Base-by-base conservation (phyloP, 1,140 invertebrate genomes). In the Cephus cinctus region DNA sequence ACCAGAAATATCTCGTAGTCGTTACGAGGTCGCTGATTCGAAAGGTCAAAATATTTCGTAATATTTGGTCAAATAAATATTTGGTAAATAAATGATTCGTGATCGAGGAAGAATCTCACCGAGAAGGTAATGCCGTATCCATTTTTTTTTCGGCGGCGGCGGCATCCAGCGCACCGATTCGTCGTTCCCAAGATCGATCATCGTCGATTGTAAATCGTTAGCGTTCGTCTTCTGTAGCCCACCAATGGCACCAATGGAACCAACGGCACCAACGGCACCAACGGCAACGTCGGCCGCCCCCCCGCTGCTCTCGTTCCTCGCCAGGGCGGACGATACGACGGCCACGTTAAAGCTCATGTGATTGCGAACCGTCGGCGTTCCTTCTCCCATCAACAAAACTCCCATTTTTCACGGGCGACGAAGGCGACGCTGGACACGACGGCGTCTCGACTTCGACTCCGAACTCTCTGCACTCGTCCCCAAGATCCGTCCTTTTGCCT, bases 141-240 rank as follows among this genome's bases (percentile, higher is more conserved):
- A 86, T 67, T 86, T 86, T 75, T 86, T 86, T 68, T 86, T 86
- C 9, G 85, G 83, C 30, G 83, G 81, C 30, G 82, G 77, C 34
- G 79, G 75, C 36, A 73, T 65, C 67, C 69, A 69, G 45, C 46
- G 50, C 3, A 53, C 42, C 38, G 57, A 40, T n/a, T 62, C 48
- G 19, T 63, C 54, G 41, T 56, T 47, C n/a, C 54, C 47, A 2
- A 61, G 31, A 5, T 55, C 53, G 6, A 38, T 47, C 56, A 58
- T 61, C 9, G 6, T 43, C 15, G 38, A 8, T 22, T 14, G 11
- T 12, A 12, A 11, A 3, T 21, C 18, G 14, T 12, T n/a, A 16
- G 14, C 38, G 20, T 16, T 49, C 16, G 35, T 9, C 1, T 18
- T 5, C 9, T 12, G 16, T 32, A 31, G 42, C 2, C 25, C 12